Conservation (phyloP, 2,888 invertebrate species). For the Lepidocyrtoides sp. region DNA sequence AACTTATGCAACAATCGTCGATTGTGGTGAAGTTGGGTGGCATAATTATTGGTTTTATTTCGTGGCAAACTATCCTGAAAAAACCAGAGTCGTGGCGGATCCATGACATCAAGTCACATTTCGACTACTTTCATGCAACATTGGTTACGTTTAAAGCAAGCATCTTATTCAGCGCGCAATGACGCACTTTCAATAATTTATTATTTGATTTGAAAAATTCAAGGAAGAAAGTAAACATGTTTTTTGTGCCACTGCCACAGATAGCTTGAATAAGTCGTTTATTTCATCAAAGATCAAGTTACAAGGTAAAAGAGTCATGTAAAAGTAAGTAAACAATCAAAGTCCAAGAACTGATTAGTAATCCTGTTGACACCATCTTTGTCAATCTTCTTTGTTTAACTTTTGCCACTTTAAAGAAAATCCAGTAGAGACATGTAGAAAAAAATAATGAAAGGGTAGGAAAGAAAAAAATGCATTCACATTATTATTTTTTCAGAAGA, state of each 20-base stretch:
- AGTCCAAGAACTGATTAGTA: conserved; percentile 61
- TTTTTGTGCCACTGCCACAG: conserved; percentile 1
- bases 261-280: neutral
- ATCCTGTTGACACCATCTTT: conserved; percentile 5
- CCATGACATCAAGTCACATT: too few species aligned
- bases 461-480: too few species aligned
- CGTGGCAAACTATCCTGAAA: too few species aligned
- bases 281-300: neutral
- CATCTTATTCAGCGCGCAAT: neutral
- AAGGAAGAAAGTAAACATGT: conserved; percentile 18
- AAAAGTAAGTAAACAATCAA: conserved; percentile 47
- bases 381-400: neutral
- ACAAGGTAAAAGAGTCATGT: conserved; percentile 30
- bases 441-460: neutral
- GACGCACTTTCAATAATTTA: conserved; percentile 3
- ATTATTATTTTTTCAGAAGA: too few species aligned
- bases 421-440: neutral
- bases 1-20: too few species aligned
- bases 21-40: too few species aligned
- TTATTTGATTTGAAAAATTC: neutral
- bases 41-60: too few species aligned
- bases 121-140: too few species aligned
- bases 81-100: too few species aligned
- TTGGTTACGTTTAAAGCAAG: too few species aligned
- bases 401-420: neutral